Base-by-base conservation (phyloP, 2,113 vertebrate genomes). In the Prunella fulvescens region DNA sequence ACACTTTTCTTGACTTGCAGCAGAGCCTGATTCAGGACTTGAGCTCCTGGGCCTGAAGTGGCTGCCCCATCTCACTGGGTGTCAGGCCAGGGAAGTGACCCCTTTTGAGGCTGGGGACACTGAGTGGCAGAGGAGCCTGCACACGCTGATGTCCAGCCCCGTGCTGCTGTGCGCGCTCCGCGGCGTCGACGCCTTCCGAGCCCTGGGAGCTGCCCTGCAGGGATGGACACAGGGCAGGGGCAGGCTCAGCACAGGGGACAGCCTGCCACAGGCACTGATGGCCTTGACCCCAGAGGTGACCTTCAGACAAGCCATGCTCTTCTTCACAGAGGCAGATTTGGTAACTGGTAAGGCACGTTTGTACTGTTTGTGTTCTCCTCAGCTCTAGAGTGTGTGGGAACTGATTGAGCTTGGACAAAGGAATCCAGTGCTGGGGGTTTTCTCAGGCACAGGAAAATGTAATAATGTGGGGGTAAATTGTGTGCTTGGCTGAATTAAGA, bases 11-110 rank as follows among this genome's bases (percentile, higher is more conserved):
- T 92, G 58, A 74, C 51, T 93, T 95, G 81, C 88, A 95, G 94
- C 86, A 82, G 92, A 37, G n/a, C 66, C n/a, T 2, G 50, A 74
- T 35, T 57, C 26, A 12, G 87, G 91, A 51, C 98, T 98, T 31
- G 86, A 98, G 91, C 96, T 98, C 11, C 93, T 98, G 3, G 94
- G 96, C 26, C 92, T 98, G 71, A 98, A 98, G 92, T 98, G 97
- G 98, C 82, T 98, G 88, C 97, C 97, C 19, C 50, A 12, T 10
- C 96, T 98, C 35, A 97, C 95, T 51, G n/a, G 39, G 78, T 7
- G n/a, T 3, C 98, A 98, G 92, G 98, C 98, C 50, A 97, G 90
- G 78, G 98, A 97, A 56, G 61, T 98, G 12, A 98, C 97, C 66
- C 98, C 97, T 4, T 98, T 97, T 25, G 97, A 98, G 93, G 97